Conservation (phyloP, 1,140 invertebrate species). For the Rhagoletis pomonella region DNA sequence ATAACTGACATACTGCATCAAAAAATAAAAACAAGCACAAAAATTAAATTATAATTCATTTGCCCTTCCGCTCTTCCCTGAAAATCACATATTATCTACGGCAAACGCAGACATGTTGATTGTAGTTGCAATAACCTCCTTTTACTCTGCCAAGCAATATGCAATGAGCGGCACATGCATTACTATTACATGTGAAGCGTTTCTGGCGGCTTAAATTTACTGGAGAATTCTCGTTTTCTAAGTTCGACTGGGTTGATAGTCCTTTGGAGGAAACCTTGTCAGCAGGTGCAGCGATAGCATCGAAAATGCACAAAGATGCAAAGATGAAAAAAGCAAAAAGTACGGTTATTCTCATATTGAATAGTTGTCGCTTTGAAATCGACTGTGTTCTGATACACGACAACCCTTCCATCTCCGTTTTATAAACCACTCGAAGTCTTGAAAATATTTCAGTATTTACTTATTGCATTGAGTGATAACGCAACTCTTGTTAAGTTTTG, state of each 20-base stretch:
- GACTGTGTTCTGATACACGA: background rate
- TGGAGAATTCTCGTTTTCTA: background rate
- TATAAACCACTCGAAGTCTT: too few species aligned
- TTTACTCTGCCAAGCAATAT: background rate
- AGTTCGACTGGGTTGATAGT: background rate
- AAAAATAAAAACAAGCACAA: too few species aligned
- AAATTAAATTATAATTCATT: too few species aligned
- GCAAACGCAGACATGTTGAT: background rate
- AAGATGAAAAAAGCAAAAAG: constrained; percentile 7
- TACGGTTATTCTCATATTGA: constrained; percentile 23
- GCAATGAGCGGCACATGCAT: background rate
- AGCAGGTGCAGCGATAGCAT: background rate
- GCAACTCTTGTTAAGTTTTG: too few species aligned
- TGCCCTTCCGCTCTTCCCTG: too few species aligned
- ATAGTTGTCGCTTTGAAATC: background rate
- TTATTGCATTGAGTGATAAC: too few species aligned
- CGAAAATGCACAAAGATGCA: background rate
- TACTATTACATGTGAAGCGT: background rate
- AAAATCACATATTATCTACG: background rate
- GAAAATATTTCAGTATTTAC: too few species aligned
- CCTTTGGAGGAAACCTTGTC: background rate
- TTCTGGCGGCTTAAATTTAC: background rate
- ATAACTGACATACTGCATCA: too few species aligned
- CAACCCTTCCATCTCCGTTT: too few species aligned
- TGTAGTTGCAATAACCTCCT: background rate